Evolutionary conservation across 1,140 invertebrate species (phyloP), one percentile per base, ranked within the genome.

Genomic region (Atta cephalotes): DNA sequence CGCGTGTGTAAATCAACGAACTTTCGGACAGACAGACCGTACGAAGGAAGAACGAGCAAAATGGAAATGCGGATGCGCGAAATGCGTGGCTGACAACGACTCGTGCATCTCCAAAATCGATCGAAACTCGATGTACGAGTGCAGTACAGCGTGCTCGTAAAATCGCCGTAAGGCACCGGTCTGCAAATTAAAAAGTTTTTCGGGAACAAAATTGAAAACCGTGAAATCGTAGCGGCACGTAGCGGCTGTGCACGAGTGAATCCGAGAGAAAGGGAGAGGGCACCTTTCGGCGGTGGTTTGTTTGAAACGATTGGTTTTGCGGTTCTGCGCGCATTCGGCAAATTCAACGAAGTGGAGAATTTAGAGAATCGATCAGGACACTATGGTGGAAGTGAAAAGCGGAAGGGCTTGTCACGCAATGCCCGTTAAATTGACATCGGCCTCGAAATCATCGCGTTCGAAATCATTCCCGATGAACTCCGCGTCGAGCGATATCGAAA

Each of bases 161-260:
- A 51, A 62, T 68, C 68, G 35, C 80, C 65, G 21, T 28, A 53
- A 45, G 45, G 82, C 68, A 25, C 12, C 68, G 49, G n/a, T 3
- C 53, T 62, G 51, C 56, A 71, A 89, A 89, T 89, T 76, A 81
- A 60, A 81, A 86, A 89, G 56, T 78, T 82, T 28, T 68, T 31
- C 16, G 14, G 2, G 9, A 70, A 81, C 16, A 18, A 45, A 65
- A 58, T 71, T 66, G 60, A 62, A 63, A 14, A 45, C 28, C 7
- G 16, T 21, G 49, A 71, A 88, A 72, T 49, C 53, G 79, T 14
- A 74, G 53, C 51, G 10, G 53, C 39, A 12, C 39, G 31, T 10
- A 28, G 18, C 65, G 9, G 1, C 18, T 35, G 28, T 12, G 16
- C 49, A 3, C 28, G 72, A 7, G 6, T 51, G 14, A 18, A 35